A percentile compares a stretch with the other conserved stretches of the same genome.
Conservation (phyloP, 2,113 vertebrate species). For the Brachirus orientalis region DNA sequence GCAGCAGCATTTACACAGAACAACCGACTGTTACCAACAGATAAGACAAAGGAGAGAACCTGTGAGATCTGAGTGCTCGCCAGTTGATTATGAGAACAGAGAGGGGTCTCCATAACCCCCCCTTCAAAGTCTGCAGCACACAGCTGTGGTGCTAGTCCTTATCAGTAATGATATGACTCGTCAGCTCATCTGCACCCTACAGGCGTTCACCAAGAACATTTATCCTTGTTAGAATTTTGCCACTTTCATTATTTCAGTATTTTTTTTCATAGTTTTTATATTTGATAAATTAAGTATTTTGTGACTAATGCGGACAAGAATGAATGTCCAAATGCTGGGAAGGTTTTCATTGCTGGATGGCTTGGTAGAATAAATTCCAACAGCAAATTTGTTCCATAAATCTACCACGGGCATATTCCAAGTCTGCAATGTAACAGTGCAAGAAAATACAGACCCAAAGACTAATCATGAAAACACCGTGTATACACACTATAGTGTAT, state of each 20-base stretch:
- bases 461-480: no score
- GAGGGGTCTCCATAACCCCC: conserved; percentile 24
- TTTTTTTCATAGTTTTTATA: no score
- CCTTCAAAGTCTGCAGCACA: conserved; percentile 34
- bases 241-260: not conserved
- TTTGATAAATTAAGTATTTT: no score
- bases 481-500: no score
- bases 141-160: conserved; percentile 48
- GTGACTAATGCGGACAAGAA: not conserved
- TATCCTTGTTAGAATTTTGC: conserved; percentile 13
- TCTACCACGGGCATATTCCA: no score
- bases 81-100: conserved; percentile 49
- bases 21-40: conserved; percentile 63
- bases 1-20: conserved; percentile 16
- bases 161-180: conserved; percentile 58
- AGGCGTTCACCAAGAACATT: conserved; percentile 17
- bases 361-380: no score
- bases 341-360: no score
- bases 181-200: conserved; percentile 35
- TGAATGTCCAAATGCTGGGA: no score
- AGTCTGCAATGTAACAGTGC: no score
- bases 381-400: no score
- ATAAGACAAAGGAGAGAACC: conserved; percentile 59
- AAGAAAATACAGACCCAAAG: no score
- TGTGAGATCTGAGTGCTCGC: conserved; percentile 35